Conservation (phyloP, 1,140 invertebrate species). For the Solen grandis region DNA sequence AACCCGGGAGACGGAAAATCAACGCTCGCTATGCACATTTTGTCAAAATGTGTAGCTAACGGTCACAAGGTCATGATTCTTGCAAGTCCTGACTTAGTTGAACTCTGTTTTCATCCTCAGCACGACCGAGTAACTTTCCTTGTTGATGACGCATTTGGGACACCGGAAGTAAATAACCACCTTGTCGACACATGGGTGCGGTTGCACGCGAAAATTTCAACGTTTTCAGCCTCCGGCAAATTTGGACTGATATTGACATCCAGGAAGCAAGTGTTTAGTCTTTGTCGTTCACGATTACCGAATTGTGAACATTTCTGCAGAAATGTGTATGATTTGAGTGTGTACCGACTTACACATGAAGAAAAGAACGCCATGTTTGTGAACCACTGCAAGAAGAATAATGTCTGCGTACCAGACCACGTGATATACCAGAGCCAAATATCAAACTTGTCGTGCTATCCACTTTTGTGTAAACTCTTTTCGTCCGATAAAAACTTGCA, state of each 20-base stretch:
- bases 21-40: constrained; percentile 15
- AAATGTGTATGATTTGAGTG: constrained; percentile 28
- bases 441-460: constrained; percentile 33
- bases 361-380: constrained; percentile 36
- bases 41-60: not conserved
- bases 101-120: constrained; percentile 16
- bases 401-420: not conserved
- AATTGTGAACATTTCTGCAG: constrained; percentile 1
- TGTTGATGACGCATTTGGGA: constrained; percentile 56
- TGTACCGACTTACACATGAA: not conserved
- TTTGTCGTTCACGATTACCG: not conserved
- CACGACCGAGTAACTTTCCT: constrained; percentile 34
- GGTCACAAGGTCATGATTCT: constrained; percentile 23
- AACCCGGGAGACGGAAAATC: constrained; percentile 53
- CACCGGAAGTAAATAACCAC: constrained; percentile 31
- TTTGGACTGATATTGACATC: constrained; percentile 38
- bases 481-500: constrained; percentile 3
- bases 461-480: constrained; percentile 45
- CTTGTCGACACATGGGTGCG: constrained; percentile 41
- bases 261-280: constrained; percentile 31
- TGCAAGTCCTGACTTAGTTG: constrained; percentile 36
- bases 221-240: constrained; percentile 7
- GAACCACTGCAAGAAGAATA: constrained; percentile 6
- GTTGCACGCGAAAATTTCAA: constrained; percentile 45
- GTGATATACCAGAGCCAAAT: too few species aligned